phyloP scores from a whole-genome alignment of 2,113 vertebrate species.

The Oenanthe oenanthe region DNA sequence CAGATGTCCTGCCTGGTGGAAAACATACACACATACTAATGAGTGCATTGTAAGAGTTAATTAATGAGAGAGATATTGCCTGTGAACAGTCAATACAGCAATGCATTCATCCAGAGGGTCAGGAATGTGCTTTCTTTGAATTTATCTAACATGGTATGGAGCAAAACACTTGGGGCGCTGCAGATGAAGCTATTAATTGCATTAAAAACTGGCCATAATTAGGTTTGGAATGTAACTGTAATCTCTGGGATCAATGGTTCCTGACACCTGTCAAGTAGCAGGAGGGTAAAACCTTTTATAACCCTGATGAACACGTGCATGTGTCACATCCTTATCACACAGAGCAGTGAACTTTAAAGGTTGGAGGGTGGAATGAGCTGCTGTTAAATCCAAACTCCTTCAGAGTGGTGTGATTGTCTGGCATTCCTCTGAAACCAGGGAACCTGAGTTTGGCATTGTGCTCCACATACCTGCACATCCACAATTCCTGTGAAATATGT shows the following conservation, averaged over 20 bases:
- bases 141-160: slow-evolving; percentile 37
- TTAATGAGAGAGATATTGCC: slow-evolving; percentile 16
- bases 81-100: not conserved
- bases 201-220: slow-evolving; percentile 55
- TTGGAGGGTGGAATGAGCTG: not conserved
- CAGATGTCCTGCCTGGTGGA: not conserved
- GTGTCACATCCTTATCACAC: not conserved
- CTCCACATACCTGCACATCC: not conserved
- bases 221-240: slow-evolving; percentile 36
- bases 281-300: slow-evolving; percentile 15
- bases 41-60: slow-evolving; percentile 19
- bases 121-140: slow-evolving; percentile 24
- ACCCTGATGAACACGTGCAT: not conserved
- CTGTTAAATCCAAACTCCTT: slow-evolving; percentile 8
- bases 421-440: not conserved
- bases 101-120: not conserved
- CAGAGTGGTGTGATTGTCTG: not conserved
- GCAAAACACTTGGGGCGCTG: slow-evolving; percentile 18
- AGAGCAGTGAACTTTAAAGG: slow-evolving; percentile 20
- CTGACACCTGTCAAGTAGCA: slow-evolving; percentile 12
- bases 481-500: not conserved
- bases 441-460: not conserved
- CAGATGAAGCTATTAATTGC: slow-evolving; percentile 67
- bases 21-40: not conserved
- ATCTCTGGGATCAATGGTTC: slow-evolving; percentile 3